A percentile compares a stretch with the other conserved stretches of the same genome.
Conservation (phyloP, 2,888 invertebrate genomes). For the Drosophila recens region DNA sequence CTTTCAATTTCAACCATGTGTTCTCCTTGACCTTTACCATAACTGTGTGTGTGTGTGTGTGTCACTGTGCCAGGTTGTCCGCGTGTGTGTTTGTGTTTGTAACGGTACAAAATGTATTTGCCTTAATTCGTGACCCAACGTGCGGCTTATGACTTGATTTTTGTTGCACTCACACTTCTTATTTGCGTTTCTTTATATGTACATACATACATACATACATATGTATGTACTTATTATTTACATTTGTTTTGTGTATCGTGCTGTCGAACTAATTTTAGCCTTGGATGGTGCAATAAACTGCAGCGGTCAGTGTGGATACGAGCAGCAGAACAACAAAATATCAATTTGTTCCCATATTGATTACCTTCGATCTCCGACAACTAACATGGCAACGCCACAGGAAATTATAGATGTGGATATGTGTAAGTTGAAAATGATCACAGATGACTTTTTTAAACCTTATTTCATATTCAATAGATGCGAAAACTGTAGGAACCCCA, state of each 20-base stretch:
- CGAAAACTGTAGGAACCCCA: neutral
- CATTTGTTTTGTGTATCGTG: constrained; percentile 15
- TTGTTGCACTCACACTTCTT: constrained; percentile 8
- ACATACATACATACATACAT: no score
- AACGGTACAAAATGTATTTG: neutral
- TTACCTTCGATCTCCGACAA: constrained; percentile 2
- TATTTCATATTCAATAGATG: neutral
- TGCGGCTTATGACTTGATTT: constrained; percentile 13
- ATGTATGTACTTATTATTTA: constrained; percentile 11
- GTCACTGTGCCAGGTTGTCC: constrained; percentile 8
- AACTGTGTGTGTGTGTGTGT: neutral
- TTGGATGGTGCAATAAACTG: constrained; percentile 38
- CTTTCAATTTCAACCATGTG: constrained; percentile 21
- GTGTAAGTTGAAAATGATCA: constrained; percentile 41
- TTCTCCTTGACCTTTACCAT: neutral
- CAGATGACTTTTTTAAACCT: neutral
- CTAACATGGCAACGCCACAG: constrained; percentile 45
- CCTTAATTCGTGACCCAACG: constrained; percentile 10
- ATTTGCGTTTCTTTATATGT: constrained; percentile 4
- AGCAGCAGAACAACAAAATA: neutral
- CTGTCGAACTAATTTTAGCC: constrained; percentile 53
- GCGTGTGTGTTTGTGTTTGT: neutral
- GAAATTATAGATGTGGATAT: constrained; percentile 46
- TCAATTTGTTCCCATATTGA: constrained; percentile 30
- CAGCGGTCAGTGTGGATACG: constrained; percentile 24